Conservation (phyloP, 2,888 invertebrate genomes). For the Synergus japonicus region DNA sequence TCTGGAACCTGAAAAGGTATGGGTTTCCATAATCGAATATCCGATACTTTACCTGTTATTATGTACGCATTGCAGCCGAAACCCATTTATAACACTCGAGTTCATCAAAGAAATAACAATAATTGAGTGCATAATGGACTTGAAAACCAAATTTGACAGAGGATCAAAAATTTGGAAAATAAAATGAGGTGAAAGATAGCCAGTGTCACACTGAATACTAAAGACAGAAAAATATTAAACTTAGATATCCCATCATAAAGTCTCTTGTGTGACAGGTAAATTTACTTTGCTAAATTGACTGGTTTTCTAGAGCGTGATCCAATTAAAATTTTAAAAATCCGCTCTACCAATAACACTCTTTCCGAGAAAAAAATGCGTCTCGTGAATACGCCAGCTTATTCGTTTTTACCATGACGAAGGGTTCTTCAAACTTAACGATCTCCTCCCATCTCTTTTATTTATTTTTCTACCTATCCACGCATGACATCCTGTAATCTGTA, state of each 20-base stretch:
- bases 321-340: constrained; percentile 19
- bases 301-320: neutral
- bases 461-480: neutral
- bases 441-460: neutral
- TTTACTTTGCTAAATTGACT: constrained; percentile 1
- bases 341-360: constrained; percentile 14
- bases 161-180: neutral
- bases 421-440: constrained; percentile 13
- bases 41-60: constrained; percentile 35
- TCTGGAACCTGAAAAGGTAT: constrained; percentile 32
- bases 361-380: neutral
- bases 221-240: neutral
- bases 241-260: neutral
- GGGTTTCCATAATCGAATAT: constrained; percentile 17
- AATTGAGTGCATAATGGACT: neutral
- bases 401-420: constrained; percentile 20
- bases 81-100: constrained; percentile 24
- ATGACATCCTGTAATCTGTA: neutral
- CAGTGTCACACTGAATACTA: neutral
- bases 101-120: neutral
- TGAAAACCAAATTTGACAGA: neutral
- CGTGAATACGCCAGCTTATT: neutral
- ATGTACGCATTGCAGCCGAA: constrained; percentile 17
- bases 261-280: neutral
- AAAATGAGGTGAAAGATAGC: neutral